Evolutionary conservation across 2,888 invertebrate species (phyloP).

Genomic region (Anthophora plumipes): DNA sequence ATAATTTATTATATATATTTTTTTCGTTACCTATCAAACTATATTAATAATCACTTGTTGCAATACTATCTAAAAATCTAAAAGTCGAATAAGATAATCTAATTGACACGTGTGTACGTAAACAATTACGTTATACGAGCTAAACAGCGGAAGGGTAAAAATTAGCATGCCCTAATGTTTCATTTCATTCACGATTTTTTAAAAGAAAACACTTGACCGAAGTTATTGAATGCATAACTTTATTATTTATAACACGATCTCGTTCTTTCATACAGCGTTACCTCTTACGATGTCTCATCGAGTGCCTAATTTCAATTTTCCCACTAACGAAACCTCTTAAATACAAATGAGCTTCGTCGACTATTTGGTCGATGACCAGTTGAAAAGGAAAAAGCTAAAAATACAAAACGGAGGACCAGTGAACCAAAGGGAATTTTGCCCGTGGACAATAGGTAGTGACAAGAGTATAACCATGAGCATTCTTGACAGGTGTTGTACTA

Average conservation of each 20-base stretch:
- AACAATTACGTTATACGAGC: too few species aligned
- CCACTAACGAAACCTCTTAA: constrained; percentile 46
- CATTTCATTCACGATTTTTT: too few species aligned
- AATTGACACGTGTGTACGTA: too few species aligned
- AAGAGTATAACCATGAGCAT: constrained; percentile 74
- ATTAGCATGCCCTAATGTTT: too few species aligned
- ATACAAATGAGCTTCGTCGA: constrained; percentile 42
- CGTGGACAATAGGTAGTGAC: constrained; percentile 39
- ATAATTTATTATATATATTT: too few species aligned
- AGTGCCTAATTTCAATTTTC: constrained; percentile 33
- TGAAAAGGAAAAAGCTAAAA: neutral
- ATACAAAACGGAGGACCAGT: constrained; percentile 18
- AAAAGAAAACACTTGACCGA: neutral
- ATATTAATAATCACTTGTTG: too few species aligned
- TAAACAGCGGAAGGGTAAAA: too few species aligned
- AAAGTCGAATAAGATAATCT: too few species aligned
- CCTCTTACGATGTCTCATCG: neutral
- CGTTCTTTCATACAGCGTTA: neutral
- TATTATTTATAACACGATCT: too few species aligned
- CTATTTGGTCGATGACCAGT: constrained; percentile 28
- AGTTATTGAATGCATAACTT: neutral
- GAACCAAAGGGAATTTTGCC: constrained; percentile 33
- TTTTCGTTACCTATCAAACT: too few species aligned
- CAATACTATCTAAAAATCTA: too few species aligned
- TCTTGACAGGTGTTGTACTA: constrained; percentile 78